Conservation (phyloP, 2,797 vertebrate species). For the Tragelaphus oryx region DNA sequence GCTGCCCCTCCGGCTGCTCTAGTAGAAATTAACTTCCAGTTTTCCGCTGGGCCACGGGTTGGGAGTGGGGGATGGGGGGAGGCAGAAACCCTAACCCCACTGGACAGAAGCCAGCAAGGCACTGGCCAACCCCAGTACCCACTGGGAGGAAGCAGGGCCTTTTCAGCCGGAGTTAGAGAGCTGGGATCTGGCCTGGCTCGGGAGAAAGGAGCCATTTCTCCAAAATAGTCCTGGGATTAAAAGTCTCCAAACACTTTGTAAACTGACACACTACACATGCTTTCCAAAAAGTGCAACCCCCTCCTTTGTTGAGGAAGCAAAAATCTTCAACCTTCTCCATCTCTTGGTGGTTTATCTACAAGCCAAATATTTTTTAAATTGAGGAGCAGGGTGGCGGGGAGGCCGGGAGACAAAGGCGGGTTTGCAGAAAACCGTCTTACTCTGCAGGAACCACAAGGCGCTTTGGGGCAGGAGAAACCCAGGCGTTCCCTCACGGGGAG, state of each 20-base stretch:
- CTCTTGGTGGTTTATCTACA: neutral
- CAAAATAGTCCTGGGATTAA: neutral
- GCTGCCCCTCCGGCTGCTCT: neutral
- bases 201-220: neutral
- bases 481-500: neutral
- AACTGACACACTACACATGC: constrained; percentile 32
- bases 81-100: neutral
- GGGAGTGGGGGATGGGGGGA: neutral
- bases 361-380: neutral
- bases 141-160: neutral
- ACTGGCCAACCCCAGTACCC: neutral
- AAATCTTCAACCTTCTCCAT: neutral
- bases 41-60: neutral
- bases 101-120: neutral
- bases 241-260: constrained; percentile 16
- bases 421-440: constrained; percentile 9
- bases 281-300: neutral
- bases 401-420: constrained; percentile 21
- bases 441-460: constrained; percentile 27
- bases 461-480: constrained; percentile 41
- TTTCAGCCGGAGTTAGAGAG: neutral
- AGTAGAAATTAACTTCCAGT: constrained; percentile 54
- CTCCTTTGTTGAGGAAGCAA: neutral
- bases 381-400: neutral
- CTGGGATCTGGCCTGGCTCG: neutral